Evolutionary conservation across 2,888 invertebrate species (phyloP).

Genomic region (Erebia ligea): DNA sequence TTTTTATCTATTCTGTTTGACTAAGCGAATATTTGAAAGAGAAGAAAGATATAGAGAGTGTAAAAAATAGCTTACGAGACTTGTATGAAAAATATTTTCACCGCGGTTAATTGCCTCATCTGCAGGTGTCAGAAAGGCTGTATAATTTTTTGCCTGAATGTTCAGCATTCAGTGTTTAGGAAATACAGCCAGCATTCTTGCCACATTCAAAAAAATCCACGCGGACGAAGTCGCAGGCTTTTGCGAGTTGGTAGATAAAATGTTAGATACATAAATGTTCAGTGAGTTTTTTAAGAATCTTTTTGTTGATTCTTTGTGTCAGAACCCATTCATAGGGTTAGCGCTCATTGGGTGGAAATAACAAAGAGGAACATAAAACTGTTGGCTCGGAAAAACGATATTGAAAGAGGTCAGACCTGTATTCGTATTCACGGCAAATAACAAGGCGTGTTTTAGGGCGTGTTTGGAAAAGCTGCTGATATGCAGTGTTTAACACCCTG

Average conservation of each 20-base stretch:
- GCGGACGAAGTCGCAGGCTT: no score
- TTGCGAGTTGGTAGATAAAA: no score
- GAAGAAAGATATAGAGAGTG: no score
- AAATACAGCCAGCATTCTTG: no score
- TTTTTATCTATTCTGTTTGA: not conserved
- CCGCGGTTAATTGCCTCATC: no score
- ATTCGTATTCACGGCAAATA: conserved; percentile 71
- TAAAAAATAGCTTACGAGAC: no score
- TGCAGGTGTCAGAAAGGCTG: no score
- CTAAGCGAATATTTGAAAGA: no score
- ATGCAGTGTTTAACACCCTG: conserved; percentile 60
- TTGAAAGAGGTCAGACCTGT: conserved; percentile 76
- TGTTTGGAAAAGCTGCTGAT: conserved; percentile 65
- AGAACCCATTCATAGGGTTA: conserved; percentile 24
- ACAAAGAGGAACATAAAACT: conserved; percentile 68
- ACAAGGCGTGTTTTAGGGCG: conserved; percentile 66
- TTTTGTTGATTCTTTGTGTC: conserved; percentile 20
- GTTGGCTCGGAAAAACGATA: conserved; percentile 79
- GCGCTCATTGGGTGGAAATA: conserved; percentile 74
- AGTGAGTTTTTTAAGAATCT: conserved; percentile 16
- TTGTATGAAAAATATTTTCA: no score
- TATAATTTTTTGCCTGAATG: no score
- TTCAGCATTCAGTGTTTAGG: no score
- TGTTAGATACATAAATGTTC: conserved; percentile 8
- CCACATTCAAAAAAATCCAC: no score